phyloP scores from a whole-genome alignment of 2,888 invertebrate species.

The Molanna angustata region DNA sequence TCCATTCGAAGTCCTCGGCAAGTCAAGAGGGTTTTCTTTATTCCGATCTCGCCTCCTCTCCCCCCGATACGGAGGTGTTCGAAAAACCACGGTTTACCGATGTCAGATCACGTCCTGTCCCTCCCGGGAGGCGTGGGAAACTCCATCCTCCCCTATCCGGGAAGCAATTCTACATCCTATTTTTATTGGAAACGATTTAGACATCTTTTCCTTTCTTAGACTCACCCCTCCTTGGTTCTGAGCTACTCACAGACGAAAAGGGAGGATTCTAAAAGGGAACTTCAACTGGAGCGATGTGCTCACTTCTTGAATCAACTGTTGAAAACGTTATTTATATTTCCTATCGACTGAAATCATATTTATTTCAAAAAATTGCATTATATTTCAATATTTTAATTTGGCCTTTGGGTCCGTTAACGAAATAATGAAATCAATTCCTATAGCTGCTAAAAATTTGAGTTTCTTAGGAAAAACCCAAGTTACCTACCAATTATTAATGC shows the following conservation, averaged over 20 bases:
- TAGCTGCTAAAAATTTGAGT: no score
- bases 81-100: constrained; percentile 32
- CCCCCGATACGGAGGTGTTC: constrained; percentile 16
- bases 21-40: background rate
- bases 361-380: no score
- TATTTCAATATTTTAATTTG: no score
- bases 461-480: no score
- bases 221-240: constrained; percentile 8
- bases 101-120: constrained; percentile 30
- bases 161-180: constrained; percentile 25
- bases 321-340: no score
- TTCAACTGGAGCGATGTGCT: no score
- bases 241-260: no score
- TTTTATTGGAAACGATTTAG: constrained; percentile 34
- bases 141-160: constrained; percentile 14
- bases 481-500: no score
- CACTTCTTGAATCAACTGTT: no score
- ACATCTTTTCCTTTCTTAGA: constrained; percentile 25
- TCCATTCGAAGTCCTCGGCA: background rate
- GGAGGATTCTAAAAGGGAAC: constrained; percentile 5
- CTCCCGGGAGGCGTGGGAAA: constrained; percentile 11
- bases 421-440: no score
- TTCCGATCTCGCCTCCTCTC: background rate
- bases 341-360: no score
- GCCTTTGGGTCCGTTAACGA: no score